Base-by-base conservation (phyloP, 1,140 invertebrate species). In the Probaryconus sp. region DNA sequence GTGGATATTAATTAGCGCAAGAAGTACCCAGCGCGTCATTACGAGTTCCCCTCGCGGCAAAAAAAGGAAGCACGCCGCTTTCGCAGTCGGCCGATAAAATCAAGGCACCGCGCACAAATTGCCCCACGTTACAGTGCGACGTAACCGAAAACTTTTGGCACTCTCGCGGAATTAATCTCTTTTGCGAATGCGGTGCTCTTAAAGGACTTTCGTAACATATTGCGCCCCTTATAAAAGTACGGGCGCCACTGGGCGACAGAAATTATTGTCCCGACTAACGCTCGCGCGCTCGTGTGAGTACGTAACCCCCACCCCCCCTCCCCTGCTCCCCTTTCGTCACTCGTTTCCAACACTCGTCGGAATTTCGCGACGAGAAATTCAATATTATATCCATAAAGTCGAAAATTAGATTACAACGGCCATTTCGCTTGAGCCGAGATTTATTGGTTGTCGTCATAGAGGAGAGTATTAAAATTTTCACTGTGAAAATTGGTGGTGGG, bases 161-260 rank as follows among this genome's bases (percentile, higher is more conserved):
- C 74, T 74, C 45, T 50, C 37, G 30, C 45, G 56, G 31, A 74
- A 75, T 79, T 73, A 75, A 76, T 79, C 65, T 76, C 71, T 63
- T 79, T 67, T 31, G 30, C 53, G 61, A 70, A 76, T 60, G 65
- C 60, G 72, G 30, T 30, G 55, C 40, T 67, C 61, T 61, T 76
- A 55, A 71, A 76, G 63, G 67, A 64, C 67, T 67, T 76, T 65
- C 21, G 47, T 72, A 77, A 77, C 74, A 64, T 72, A 77, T 72
- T 68, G 74, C 74, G 21, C 13, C 63, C 56, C 63, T 71, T 70
- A 76, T 76, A 71, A 76, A 76, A 76, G 58, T 76, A 47, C 60
- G 13, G 55, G 43, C 47, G 37, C 50, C 64, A 38, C 21, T 43
- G 31, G 47, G 47, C 58, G 69, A 58, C 60, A 37, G 31, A 40